These are phyloP conservation scores for Callimorpha dominula DNA, from an alignment of 2,888 invertebrate species.

Conservation along the genomic window DNA sequence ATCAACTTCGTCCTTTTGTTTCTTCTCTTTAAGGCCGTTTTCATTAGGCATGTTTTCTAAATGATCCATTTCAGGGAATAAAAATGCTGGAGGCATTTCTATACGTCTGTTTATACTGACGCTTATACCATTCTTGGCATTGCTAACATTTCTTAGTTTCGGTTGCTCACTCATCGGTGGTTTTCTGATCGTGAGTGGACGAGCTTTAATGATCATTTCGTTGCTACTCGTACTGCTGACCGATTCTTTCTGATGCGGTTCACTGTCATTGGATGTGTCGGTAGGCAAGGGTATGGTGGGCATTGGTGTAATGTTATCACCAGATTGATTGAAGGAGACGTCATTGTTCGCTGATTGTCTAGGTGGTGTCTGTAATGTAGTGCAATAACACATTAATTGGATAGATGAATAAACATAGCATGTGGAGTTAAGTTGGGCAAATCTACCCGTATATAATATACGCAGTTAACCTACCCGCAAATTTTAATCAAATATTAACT, in stretches of 20 bases:
- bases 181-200: slow-evolving; percentile 94
- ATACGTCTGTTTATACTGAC: slow-evolving; percentile 91
- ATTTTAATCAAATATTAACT: no score
- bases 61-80: slow-evolving; percentile 92
- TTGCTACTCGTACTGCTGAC: slow-evolving; percentile 72
- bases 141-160: slow-evolving; percentile 88
- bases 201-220: slow-evolving; percentile 90
- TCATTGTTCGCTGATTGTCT: slow-evolving; percentile 83
- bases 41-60: slow-evolving; percentile 81
- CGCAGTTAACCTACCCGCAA: no score
- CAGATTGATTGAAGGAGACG: slow-evolving; percentile 66
- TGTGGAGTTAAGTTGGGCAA: no score
- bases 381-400: not conserved
- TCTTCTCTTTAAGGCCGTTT: slow-evolving; percentile 75
- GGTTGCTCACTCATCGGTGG: slow-evolving; percentile 94
- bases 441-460: no score
- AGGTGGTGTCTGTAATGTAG: slow-evolving; percentile 79
- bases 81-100: slow-evolving; percentile 94
- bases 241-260: slow-evolving; percentile 78
- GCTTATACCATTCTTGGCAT: slow-evolving; percentile 87
- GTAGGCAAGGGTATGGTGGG: slow-evolving; percentile 72
- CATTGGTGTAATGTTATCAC: slow-evolving; percentile 62
- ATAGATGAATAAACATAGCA: no score
- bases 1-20: slow-evolving; percentile 80
- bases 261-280: slow-evolving; percentile 72